Conservation (phyloP, 2,888 invertebrate genomes). For the Eueremaeus valkanovi region DNA sequence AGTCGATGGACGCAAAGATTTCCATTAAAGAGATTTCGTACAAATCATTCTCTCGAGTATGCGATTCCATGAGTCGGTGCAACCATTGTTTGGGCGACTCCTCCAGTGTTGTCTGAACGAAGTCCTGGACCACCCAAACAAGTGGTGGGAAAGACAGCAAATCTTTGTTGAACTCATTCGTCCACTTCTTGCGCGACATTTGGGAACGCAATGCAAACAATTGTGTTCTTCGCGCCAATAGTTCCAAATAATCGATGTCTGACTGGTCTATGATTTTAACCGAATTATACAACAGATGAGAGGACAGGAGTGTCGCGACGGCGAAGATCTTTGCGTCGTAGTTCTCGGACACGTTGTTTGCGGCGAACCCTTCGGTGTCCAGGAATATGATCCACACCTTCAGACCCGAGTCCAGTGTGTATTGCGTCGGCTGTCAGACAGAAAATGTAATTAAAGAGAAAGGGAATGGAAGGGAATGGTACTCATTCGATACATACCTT, state of each 20-base stretch:
- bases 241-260: conserved; percentile 48
- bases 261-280: conserved; percentile 48
- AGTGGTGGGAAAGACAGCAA: conserved; percentile 47
- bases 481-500: conserved; percentile 42
- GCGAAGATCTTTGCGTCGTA: conserved; percentile 48
- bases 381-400: conserved; percentile 45
- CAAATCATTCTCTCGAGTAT: conserved; percentile 46
- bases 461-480: too few relatives aligned
- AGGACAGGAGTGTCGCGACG: conserved; percentile 47
- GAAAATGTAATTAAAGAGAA: too few relatives aligned
- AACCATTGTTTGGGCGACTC: conserved; percentile 46
- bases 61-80: conserved; percentile 45
- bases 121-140: conserved; percentile 48
- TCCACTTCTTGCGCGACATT: conserved; percentile 47
- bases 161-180: conserved; percentile 46
- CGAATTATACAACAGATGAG: conserved; percentile 47
- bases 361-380: conserved; percentile 48
- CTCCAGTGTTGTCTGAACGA: conserved; percentile 44
- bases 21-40: conserved; percentile 46
- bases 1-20: conserved; percentile 46
- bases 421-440: conserved; percentile 43
- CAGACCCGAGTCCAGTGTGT: conserved; percentile 38
- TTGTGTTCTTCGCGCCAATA: conserved; percentile 48
- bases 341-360: conserved; percentile 47
- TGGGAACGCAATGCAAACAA: conserved; percentile 48